phyloP scores from a whole-genome alignment of 2,797 vertebrate genomes.

The Enoplosus armatus region DNA sequence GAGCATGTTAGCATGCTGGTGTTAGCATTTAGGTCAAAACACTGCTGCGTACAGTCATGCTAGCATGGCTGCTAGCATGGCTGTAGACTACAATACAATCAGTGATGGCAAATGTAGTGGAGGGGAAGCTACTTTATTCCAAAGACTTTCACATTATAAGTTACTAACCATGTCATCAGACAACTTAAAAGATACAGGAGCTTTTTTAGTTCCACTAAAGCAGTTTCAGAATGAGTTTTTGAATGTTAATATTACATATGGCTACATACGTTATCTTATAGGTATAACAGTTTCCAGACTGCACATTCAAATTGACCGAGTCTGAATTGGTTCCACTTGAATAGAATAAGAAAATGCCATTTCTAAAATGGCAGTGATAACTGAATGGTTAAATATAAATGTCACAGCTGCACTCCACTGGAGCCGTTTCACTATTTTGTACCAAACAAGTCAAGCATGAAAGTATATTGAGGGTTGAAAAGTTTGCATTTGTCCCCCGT shows the following conservation, averaged over 20 bases:
- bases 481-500: slow-evolving; percentile 64
- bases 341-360: slow-evolving; percentile 58
- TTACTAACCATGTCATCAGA: slow-evolving; percentile 58
- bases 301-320: slow-evolving; percentile 50
- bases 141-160: slow-evolving; percentile 10
- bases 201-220: slow-evolving; percentile 29
- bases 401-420: slow-evolving; percentile 73
- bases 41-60: not conserved
- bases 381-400: slow-evolving; percentile 78
- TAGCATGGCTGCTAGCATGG: not conserved
- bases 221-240: slow-evolving; percentile 49
- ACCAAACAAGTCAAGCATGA: slow-evolving; percentile 73
- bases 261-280: slow-evolving; percentile 32
- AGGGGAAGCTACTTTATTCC: slow-evolving; percentile 24
- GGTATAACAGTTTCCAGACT: slow-evolving; percentile 33
- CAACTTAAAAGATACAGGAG: slow-evolving; percentile 58
- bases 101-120: slow-evolving; percentile 18
- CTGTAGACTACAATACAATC: not conserved
- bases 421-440: slow-evolving; percentile 57
- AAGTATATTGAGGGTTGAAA: slow-evolving; percentile 71
- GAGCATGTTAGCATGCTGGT: not conserved
- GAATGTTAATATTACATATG: slow-evolving; percentile 53
- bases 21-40: slow-evolving; percentile 5
- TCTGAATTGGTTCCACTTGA: slow-evolving; percentile 66
- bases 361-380: slow-evolving; percentile 64